Conservation (phyloP, 2,797 vertebrate species). For the Myoxocephalus aenaeus region DNA sequence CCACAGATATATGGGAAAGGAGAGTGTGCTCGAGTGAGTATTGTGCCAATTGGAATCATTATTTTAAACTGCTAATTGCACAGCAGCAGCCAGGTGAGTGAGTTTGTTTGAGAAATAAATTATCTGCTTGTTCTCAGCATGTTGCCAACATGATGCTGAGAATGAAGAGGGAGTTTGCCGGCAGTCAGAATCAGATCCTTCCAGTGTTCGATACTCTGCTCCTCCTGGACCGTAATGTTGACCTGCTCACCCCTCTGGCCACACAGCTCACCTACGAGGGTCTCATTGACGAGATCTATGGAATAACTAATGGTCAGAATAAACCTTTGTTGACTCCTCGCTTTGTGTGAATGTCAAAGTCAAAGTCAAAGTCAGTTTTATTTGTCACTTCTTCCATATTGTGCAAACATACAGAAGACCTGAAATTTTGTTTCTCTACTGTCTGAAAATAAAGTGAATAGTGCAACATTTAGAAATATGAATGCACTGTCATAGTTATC, state of each 20-base stretch:
- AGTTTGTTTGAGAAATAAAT: conserved; percentile 4
- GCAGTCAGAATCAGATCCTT: conserved; percentile 93
- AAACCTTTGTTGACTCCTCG: background rate
- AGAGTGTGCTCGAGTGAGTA: conserved; percentile 93
- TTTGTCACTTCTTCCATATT: too few relatives aligned
- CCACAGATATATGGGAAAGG: conserved; percentile 98
- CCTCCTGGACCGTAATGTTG: conserved; percentile 94
- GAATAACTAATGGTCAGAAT: conserved; percentile 94
- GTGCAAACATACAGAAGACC: too few relatives aligned
- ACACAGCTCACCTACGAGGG: conserved; percentile 98
- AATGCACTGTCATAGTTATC: background rate
- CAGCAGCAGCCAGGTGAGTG: background rate
- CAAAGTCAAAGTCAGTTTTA: too few relatives aligned
- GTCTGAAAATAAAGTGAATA: too few relatives aligned
- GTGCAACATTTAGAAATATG: too few relatives aligned
- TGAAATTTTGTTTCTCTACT: too few relatives aligned
- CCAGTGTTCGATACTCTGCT: conserved; percentile 96
- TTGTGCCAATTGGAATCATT: background rate
- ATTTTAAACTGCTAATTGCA: background rate
- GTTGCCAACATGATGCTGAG: conserved; percentile 99
- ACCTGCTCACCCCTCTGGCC: conserved; percentile 93
- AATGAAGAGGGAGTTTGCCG: conserved; percentile 97
- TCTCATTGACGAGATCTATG: conserved; percentile 97
- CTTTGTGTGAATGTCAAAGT: background rate
- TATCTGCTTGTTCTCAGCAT: conserved; percentile 81